A percentile compares a stretch with the other conserved stretches of the same genome.
Evolutionary conservation across 2,113 vertebrate genomes (phyloP).

Genomic region (Colius striatus): DNA sequence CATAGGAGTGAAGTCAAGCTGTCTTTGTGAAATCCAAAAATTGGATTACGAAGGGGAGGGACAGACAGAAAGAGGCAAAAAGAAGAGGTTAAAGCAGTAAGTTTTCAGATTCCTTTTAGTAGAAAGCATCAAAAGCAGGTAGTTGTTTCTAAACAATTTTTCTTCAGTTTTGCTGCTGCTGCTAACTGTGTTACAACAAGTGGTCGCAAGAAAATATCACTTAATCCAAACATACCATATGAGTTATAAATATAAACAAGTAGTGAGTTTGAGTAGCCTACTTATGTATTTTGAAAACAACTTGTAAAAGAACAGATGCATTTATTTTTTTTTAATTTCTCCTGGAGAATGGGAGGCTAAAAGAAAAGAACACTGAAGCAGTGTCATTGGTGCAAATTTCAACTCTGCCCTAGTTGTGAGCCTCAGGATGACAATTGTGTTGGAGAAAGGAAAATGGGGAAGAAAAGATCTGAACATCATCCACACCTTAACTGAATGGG

Average conservation of each 20-base stretch:
- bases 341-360: background rate
- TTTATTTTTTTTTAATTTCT: background rate
- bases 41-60: background rate
- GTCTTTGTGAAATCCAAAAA: background rate
- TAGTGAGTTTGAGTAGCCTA: background rate
- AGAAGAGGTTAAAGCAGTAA: background rate
- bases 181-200: background rate
- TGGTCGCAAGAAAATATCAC: background rate
- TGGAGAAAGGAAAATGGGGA: background rate
- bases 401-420: background rate
- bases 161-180: background rate
- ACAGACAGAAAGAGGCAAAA: background rate
- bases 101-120: background rate
- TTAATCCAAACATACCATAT: background rate
- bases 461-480: background rate
- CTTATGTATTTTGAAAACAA: background rate
- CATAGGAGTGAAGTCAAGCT: background rate
- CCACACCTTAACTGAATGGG: background rate
- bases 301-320: background rate
- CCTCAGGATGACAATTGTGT: background rate
- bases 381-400: background rate
- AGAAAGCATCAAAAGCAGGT: background rate
- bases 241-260: background rate
- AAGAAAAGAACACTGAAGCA: background rate
- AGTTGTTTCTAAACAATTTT: background rate